Conservation (phyloP, 1,140 invertebrate species). For the Drosophila ogumai region DNA sequence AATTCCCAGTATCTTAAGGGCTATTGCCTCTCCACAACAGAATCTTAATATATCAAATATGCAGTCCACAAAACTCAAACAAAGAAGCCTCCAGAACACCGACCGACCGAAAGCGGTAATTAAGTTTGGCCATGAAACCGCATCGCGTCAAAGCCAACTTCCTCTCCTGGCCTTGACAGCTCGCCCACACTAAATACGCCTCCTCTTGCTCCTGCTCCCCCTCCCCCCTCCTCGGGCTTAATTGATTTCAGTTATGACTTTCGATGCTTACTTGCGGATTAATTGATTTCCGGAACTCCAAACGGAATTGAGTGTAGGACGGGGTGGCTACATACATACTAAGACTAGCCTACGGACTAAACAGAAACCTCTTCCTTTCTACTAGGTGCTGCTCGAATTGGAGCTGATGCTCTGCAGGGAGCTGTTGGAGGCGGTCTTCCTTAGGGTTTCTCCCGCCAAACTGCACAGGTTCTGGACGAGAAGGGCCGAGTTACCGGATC, state of each 20-base stretch:
- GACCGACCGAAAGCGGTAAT: slow-evolving; percentile 30
- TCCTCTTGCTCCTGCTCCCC: neutral
- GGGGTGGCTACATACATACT: slow-evolving; percentile 11
- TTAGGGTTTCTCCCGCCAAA: slow-evolving; percentile 56
- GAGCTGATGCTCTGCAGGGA: slow-evolving; percentile 78
- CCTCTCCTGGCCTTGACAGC: slow-evolving; percentile 32
- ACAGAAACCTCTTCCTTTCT: slow-evolving; percentile 59
- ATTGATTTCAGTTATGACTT: slow-evolving; percentile 59
- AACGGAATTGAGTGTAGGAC: neutral
- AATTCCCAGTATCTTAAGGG: neutral
- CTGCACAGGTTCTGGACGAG: slow-evolving; percentile 69
- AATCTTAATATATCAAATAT: slow-evolving; percentile 30
- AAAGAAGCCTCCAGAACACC: slow-evolving; percentile 9
- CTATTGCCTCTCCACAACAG: slow-evolving; percentile 5
- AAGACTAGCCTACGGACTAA: slow-evolving; percentile 61
- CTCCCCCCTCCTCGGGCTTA: neutral
- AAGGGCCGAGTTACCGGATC: slow-evolving; percentile 32
- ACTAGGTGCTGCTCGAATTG: slow-evolving; percentile 76
- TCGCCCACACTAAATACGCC: neutral
- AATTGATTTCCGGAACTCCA: slow-evolving; percentile 38
- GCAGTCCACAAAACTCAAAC: slow-evolving; percentile 15
- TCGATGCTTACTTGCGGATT: slow-evolving; percentile 26
- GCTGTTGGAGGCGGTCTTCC: slow-evolving; percentile 71
- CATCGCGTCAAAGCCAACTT: slow-evolving; percentile 48
- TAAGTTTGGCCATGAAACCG: slow-evolving; percentile 44